These are phyloP conservation scores for Eucera pruinosa DNA, from an alignment of 2,888 invertebrate species.

Conservation along the genomic window DNA sequence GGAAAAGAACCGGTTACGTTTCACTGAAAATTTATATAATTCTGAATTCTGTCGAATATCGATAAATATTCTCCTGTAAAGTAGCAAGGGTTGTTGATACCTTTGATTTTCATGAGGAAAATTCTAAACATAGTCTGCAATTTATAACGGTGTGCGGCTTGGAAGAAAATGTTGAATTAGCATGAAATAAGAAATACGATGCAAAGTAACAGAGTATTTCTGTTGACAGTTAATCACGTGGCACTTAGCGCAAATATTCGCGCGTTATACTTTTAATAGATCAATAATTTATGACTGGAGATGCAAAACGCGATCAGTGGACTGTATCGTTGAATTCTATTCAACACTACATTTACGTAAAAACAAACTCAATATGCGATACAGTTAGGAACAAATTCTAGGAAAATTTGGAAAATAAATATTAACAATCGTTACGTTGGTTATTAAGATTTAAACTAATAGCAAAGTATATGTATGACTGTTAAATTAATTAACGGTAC, in stretches of 20 bases:
- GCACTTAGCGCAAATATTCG: constrained; percentile 8
- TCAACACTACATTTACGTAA: neutral
- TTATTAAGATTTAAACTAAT: too few species aligned
- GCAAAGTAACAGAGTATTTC: constrained; percentile 14
- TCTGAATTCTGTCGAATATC: neutral
- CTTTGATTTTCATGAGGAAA: neutral
- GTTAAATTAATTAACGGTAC: too few species aligned
- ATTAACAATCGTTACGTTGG: too few species aligned
- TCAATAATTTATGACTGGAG: constrained; percentile 2
- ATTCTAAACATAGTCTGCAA: neutral
- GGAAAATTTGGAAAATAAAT: neutral
- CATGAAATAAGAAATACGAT: constrained; percentile 1
- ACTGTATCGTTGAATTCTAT: constrained; percentile 9
- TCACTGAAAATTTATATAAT: too few species aligned
- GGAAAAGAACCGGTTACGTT: too few species aligned
- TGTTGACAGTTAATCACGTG: constrained; percentile 14
- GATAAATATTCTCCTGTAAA: neutral
- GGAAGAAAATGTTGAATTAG: neutral
- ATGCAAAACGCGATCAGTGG: neutral
- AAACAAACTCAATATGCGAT: neutral
- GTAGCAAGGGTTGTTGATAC: neutral
- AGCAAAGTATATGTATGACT: too few species aligned
- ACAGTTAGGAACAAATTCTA: neutral
- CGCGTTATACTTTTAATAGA: constrained; percentile 25
- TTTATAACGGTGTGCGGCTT: neutral